These are phyloP conservation scores for Diglossa cyanea DNA, from an alignment of 2,797 vertebrate genomes.

Conservation along the genomic window DNA sequence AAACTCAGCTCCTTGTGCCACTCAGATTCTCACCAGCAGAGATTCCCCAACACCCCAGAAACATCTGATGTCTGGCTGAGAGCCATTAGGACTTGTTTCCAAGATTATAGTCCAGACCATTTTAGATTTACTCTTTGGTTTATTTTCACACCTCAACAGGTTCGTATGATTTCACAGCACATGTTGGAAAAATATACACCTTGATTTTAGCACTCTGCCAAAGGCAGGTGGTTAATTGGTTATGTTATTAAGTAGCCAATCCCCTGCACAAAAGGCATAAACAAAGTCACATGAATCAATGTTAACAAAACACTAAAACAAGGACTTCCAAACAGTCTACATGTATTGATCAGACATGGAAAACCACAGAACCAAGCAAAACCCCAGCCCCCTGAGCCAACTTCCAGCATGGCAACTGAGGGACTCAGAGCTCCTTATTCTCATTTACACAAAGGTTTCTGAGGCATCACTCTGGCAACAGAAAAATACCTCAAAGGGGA, in stretches of 20 bases:
- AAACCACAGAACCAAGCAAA: not conserved
- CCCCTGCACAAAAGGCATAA: not conserved
- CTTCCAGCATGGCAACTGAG: not conserved
- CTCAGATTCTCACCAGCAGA: not conserved
- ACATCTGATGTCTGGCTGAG: not conserved
- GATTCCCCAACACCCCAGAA: not conserved
- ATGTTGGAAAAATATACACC: not conserved
- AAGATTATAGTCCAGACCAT: not conserved
- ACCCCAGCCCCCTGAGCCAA: not conserved
- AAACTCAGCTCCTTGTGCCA: not conserved
- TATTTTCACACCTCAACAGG: not conserved
- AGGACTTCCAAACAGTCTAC: not conserved
- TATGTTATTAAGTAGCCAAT: not conserved
- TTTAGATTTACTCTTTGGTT: not conserved
- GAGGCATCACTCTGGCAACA: not conserved
- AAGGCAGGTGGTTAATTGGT: not conserved
- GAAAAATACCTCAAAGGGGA: not conserved
- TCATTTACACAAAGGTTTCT: not conserved
- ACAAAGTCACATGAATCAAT: not conserved
- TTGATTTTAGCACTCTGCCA: not conserved
- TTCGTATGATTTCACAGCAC: not conserved
- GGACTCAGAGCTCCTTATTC: not conserved
- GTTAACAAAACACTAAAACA: conserved; percentile 13
- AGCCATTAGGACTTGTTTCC: not conserved
- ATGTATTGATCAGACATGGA: not conserved